Base-by-base conservation (phyloP, 2,797 vertebrate species). In the Crocodylus rhombifer region DNA sequence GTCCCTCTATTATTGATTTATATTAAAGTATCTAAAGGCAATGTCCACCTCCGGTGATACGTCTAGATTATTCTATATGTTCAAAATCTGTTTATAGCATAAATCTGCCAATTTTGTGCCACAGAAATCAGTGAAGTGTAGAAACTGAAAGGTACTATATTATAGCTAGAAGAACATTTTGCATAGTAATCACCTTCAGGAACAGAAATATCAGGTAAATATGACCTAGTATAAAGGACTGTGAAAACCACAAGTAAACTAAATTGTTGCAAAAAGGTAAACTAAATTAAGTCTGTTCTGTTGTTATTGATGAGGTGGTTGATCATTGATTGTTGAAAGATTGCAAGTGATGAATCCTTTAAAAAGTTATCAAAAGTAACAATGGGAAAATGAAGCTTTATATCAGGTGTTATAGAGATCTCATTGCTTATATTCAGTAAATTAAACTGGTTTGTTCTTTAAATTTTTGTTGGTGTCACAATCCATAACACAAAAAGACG, bases 291-390 rank as follows among this genome's bases (percentile, higher is more conserved):
- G 88, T 80, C 23, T 82, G 51, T 86, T 94, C 91, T 95, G 83
- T 77, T 92, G 82, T 62, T 94, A 97, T 91, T 83, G 93, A 97
- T 90, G 57, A 93, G 57, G 77, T 94, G 51, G 56, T 96, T 94
- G 95, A 71, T 80, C 84, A 78, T 57, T 80, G 90, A 95, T 81
- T 86, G 25, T 57, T 90, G 80, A 86, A 93, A n/a, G 69, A 92
- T 5, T 86, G 30, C 4, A 36, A 76, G 63, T 91, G 36, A 95
- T 95, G 84, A 88, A 95, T 86, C 60, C 58, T 77, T 88, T 82
- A 96, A 79, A 89, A 92, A 85, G 62, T 14, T 94, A 58, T 69
- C 84, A 4, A 69, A 80, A 69, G n/a, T 90, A 28, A 84, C 33
- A 95, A 80, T 0, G 55, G 28, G n/a, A 90, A 94, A 93, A 94